Base-by-base conservation (phyloP, 2,797 vertebrate species). In the Tapirus indicus region DNA sequence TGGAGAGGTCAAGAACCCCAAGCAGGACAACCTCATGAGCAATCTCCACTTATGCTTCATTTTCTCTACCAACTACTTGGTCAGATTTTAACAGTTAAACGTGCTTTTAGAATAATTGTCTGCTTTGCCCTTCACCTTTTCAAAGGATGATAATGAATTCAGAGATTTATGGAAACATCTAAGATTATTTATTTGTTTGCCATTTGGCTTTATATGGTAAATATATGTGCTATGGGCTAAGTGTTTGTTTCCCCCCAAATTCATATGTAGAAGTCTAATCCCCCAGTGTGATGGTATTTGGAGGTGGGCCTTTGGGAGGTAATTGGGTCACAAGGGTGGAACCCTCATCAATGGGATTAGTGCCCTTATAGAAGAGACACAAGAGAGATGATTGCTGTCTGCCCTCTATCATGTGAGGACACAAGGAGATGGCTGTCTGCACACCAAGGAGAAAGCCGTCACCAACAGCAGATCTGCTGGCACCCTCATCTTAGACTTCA, bases 321-420 rank as follows among this genome's bases (percentile, higher is more conserved):
- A 1, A 29, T 44, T 71, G 16, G 58, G 25, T 27, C 11, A 44
- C 11, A 11, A 7, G 7, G 54, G 32, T 60, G 66, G 52, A 47
- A 21, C 6, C 49, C 52, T 71, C 52, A 64, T 14, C 29, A 13
- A 16, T 23, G 20, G 10, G 69, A 16, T 72, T 13, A 44, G 79
- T 13, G 27, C 16, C 27, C 27, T 68, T 54, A 25, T 20, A 18
- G 35, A 91, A 32, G 23, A 32, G 16, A 44, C 0, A 12, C 12
- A 6, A 21, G 47, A 27, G 21, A 10, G 25, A 52, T 12, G 8
- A 32, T 13, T n/a, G 32, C 25, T 82, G 32, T 91, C 16, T 60
- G 77, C 56, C 6, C 52, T 18, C 3, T 0, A 5, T 0, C 3
- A 38, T 4, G 23, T 16, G 38, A 35, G 5, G 21, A 5, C 25